Percentiles rank a stretch among this genome's conserved stretches.
These are phyloP conservation scores for Vireo griseus DNA, from an alignment of 2,797 vertebrate genomes.

Conservation along the genomic window DNA sequence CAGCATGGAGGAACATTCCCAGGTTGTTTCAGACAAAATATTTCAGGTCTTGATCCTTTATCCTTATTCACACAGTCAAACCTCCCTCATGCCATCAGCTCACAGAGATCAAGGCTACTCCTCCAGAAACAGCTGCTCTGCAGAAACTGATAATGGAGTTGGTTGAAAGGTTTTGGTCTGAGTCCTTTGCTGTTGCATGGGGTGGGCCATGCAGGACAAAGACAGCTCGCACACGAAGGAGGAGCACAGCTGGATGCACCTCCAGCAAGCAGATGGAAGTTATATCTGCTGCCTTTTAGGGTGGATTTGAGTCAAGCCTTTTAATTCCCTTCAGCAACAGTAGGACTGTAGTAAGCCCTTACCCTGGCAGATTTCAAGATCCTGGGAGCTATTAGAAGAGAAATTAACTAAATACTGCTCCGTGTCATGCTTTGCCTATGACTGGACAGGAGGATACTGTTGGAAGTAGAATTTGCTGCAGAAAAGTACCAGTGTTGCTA, in stretches of 20 bases:
- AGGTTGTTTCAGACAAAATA: background rate
- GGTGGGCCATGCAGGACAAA: background rate
- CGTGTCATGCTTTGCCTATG: background rate
- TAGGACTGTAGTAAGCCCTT: background rate
- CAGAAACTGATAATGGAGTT: background rate
- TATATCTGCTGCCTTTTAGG: background rate
- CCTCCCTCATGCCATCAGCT: background rate
- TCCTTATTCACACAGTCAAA: background rate
- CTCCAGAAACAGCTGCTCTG: background rate
- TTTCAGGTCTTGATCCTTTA: background rate
- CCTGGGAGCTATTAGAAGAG: background rate
- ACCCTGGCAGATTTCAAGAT: background rate
- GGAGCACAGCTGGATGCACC: background rate
- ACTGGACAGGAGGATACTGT: background rate
- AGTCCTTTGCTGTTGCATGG: background rate
- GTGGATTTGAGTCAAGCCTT: background rate
- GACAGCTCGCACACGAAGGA: background rate
- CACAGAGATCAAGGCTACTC: background rate
- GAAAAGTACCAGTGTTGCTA: background rate
- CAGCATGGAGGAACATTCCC: background rate
- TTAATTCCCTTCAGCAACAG: background rate
- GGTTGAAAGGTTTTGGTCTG: background rate
- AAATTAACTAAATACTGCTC: background rate
- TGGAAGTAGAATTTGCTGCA: background rate
- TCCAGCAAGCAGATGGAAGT: background rate